Conservation (phyloP, 2,888 invertebrate species). For the Mythimna loreyi region DNA sequence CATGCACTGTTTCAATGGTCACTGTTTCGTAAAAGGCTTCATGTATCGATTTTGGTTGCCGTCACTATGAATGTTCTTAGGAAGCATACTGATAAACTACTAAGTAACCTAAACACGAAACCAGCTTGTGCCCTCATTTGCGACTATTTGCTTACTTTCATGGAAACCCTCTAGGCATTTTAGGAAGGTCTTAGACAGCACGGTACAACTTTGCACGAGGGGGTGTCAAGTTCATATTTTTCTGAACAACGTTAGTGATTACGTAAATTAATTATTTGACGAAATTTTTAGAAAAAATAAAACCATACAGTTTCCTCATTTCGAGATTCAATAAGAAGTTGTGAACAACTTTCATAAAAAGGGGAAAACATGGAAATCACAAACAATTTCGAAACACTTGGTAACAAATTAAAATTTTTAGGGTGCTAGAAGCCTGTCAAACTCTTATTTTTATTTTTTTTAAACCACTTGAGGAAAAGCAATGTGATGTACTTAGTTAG, state of each 20-base stretch:
- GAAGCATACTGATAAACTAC: conserved; percentile 7
- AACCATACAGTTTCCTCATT: background rate
- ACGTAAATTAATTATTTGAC: background rate
- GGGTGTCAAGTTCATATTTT: conserved; percentile 12
- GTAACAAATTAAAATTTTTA: background rate
- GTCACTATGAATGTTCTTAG: conserved; percentile 16
- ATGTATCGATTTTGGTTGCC: conserved; percentile 14
- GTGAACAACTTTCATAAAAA: background rate
- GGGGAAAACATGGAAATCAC: background rate
- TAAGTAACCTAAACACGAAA: conserved; percentile 16
- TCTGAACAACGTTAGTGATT: background rate
- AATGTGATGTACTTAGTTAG: conserved; percentile 16
- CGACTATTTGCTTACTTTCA: conserved; percentile 65
- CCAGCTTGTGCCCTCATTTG: conserved; percentile 29
- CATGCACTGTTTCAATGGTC: conserved; percentile 16
- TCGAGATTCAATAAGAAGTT: background rate
- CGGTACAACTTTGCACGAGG: conserved; percentile 55
- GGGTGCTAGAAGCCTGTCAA: background rate
- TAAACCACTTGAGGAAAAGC: background rate
- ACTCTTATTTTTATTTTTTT: too few species aligned
- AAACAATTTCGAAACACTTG: background rate
- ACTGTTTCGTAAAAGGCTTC: background rate
- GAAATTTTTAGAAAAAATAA: background rate
- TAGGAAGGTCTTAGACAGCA: conserved; percentile 44
- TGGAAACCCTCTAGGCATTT: conserved; percentile 72